Evolutionary conservation across 2,888 invertebrate species (phyloP).

Genomic region (Ctena decussata): DNA sequence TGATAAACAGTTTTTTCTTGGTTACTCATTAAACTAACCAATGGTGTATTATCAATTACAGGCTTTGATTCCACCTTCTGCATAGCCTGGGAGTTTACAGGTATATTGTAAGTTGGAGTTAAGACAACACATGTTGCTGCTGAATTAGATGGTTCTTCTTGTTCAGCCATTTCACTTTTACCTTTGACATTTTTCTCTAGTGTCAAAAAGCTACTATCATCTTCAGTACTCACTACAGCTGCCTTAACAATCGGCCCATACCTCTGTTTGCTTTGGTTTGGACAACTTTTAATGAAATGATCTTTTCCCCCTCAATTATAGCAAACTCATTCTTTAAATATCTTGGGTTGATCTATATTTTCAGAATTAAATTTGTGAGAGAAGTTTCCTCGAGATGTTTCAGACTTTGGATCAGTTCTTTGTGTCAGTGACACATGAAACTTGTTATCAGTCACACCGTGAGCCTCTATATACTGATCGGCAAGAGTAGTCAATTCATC

Average conservation of each 20-base stretch:
- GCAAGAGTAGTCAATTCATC: constrained; percentile 11
- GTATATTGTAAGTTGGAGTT: too few species aligned
- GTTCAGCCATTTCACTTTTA: background rate
- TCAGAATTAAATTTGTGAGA: background rate
- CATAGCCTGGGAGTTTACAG: too few species aligned
- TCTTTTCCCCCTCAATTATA: background rate
- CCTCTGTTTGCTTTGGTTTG: background rate
- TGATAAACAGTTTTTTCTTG: background rate
- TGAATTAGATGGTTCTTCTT: background rate
- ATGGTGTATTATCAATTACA: background rate
- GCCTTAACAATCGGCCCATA: background rate
- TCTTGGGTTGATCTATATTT: background rate
- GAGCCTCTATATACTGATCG: constrained; percentile 38
- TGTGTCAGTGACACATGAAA: too few species aligned
- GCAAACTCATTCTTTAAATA: background rate
- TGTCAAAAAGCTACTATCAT: background rate
- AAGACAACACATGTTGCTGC: background rate
- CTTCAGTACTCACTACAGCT: too few species aligned
- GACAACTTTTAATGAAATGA: background rate
- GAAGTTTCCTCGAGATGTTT: background rate
- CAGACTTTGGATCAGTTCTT: background rate
- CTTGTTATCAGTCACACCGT: background rate
- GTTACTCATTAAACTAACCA: background rate
- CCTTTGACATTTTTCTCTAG: background rate
- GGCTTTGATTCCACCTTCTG: background rate